Evolutionary conservation across 2,888 invertebrate genomes (phyloP).

Genomic region (Macaria liturata): DNA sequence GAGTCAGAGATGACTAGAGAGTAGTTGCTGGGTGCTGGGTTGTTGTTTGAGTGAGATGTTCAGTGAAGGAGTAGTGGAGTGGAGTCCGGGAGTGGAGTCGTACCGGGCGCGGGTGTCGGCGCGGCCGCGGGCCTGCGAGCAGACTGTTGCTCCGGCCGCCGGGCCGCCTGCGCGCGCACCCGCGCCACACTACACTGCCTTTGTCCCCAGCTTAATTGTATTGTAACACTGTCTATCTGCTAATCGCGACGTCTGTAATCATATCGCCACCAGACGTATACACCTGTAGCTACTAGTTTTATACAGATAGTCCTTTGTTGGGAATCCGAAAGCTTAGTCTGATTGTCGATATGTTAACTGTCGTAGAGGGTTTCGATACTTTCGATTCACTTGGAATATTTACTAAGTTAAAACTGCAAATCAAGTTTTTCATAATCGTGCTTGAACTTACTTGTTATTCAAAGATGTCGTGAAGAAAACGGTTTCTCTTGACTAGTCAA

Average conservation of each 20-base stretch:
- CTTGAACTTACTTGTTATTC: no score
- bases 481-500: no score
- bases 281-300: not conserved
- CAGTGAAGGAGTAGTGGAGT: not conserved
- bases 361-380: no score
- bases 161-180: conserved; percentile 34
- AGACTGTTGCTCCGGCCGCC: conserved; percentile 76
- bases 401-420: no score
- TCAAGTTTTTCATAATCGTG: no score
- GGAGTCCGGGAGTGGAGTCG: conserved; percentile 55
- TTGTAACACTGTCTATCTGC: conserved; percentile 56
- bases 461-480: no score
- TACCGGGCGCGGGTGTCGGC: conserved; percentile 46
- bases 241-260: conserved; percentile 41
- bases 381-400: no score
- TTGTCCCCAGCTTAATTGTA: conserved; percentile 64
- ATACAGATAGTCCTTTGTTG: not conserved
- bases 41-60: not conserved
- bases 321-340: no score
- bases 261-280: conserved; percentile 14
- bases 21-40: conserved; percentile 27
- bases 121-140: conserved; percentile 72
- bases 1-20: conserved; percentile 57
- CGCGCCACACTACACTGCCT: conserved; percentile 50
- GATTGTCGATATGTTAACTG: no score